Base-by-base conservation (phyloP, 1,140 invertebrate genomes). In the Ylistrum balloti region DNA sequence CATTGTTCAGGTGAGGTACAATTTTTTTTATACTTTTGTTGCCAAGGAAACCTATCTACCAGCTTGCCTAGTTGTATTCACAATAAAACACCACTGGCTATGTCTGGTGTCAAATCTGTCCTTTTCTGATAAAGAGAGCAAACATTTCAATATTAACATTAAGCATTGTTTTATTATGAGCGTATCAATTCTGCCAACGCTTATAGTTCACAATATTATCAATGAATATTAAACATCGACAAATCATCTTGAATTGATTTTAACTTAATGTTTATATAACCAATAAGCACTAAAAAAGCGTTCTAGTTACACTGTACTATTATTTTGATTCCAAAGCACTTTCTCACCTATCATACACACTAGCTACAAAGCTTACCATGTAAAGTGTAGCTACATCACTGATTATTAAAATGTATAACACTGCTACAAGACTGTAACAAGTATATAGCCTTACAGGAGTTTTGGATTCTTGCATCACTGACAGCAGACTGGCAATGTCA, bases 271-370 rank as follows among this genome's bases (percentile, higher is more conserved):
- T 7, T 38, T 38, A 38, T 48, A 48, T 48, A 20, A 48, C 11
- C 45, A 48, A 48, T 1, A 48, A 48, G 56, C 56, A 74, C 56
- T 74, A 74, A 74, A 45, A 17, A n/a, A 74, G 56, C 56, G 7
- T 74, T 74, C 56, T 74, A 74, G 22, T 28, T 74, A 74, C 22
- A 74, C 28, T n/a, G 56, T 74, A 74, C 56, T 28, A 28, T 22
- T 74, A n/a, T 74, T 74, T 74, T 74, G 22, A 74, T 74, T 74
- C 15, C 56, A 28, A 74, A 74, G 56, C 56, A 74, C 56, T 74
- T 74, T 28, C 20, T 9, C 9, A 45, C 41, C 20, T 11, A 17
- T 48, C 15, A 48, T 48, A 48, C 45, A 48, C 45, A 48, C n/a
- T 28, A 74, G 56, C 17, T n/a, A 74, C 22, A 74, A 28, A 28